Percentiles rank a stretch among this genome's conserved stretches.
phyloP scores from a whole-genome alignment of 2,113 vertebrate genomes.

The Dolichallabes microphthalmus region DNA sequence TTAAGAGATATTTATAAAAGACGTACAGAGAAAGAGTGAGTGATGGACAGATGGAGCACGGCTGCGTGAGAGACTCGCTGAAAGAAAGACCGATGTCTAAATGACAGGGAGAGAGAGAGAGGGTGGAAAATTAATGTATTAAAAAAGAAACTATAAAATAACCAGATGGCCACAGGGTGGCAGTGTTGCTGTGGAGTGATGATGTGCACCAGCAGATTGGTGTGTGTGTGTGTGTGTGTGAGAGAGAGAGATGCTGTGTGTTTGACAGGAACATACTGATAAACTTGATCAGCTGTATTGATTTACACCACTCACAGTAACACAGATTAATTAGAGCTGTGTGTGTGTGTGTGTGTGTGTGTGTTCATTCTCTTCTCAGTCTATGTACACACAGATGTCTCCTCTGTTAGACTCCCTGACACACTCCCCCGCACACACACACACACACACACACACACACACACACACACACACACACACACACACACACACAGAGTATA shows the following conservation, averaged over 20 bases:
- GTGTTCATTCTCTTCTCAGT: not conserved
- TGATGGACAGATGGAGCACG: not conserved
- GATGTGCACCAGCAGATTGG: not conserved
- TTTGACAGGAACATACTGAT: constrained; percentile 21
- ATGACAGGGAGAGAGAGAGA: not conserved
- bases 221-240: constrained; percentile 1
- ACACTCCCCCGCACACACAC: not conserved
- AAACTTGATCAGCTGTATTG: constrained; percentile 40
- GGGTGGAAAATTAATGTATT: not conserved
- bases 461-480: not conserved
- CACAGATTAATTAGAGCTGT: not conserved
- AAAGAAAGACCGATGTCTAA: too few species aligned
- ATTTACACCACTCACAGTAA: constrained; percentile 6
- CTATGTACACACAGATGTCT: too few species aligned
- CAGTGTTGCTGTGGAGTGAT: not conserved
- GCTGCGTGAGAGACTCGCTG: too few species aligned
- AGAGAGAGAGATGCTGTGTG: not conserved
- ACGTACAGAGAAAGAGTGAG: not conserved
- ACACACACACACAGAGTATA: not conserved
- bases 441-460: not conserved
- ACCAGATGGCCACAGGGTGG: not conserved
- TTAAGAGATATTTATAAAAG: too few species aligned
- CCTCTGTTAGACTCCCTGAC: too few species aligned
- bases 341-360: not conserved
- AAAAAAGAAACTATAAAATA: not conserved